These are phyloP conservation scores for Phoxinus phoxinus DNA, from an alignment of 2,113 vertebrate species.

Conservation along the genomic window DNA sequence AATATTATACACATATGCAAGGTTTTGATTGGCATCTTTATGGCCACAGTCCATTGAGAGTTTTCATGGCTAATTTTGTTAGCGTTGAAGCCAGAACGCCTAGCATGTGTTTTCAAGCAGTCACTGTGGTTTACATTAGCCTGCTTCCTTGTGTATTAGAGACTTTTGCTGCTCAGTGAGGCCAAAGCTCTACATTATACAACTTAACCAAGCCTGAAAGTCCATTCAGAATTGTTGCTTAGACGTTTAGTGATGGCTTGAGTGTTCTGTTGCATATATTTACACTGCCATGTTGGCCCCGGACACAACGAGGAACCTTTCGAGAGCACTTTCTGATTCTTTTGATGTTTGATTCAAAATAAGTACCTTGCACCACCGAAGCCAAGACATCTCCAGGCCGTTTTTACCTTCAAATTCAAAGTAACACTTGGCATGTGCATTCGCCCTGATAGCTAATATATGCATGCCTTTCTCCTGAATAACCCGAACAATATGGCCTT, in stretches of 20 bases:
- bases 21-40: slow-evolving; percentile 11
- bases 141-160: slow-evolving; percentile 14
- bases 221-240: slow-evolving; percentile 17
- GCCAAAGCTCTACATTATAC: slow-evolving; percentile 20
- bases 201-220: slow-evolving; percentile 18
- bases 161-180: background rate
- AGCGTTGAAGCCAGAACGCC: slow-evolving; percentile 29
- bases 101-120: slow-evolving; percentile 45
- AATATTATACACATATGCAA: slow-evolving; percentile 15
- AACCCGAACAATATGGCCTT: slow-evolving; percentile 13
- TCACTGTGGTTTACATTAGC: slow-evolving; percentile 51
- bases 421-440: slow-evolving; percentile 25
- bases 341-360: background rate
- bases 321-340: background rate
- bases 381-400: background rate
- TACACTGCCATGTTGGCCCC: slow-evolving; percentile 21
- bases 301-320: slow-evolving; percentile 16
- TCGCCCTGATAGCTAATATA: slow-evolving; percentile 15
- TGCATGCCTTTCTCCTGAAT: slow-evolving; percentile 33
- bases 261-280: slow-evolving; percentile 46
- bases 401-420: background rate
- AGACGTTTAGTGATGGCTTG: slow-evolving; percentile 25
- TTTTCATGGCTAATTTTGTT: slow-evolving; percentile 54
- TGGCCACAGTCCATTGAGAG: slow-evolving; percentile 31
- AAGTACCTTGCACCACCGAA: background rate